phyloP scores from a whole-genome alignment of 2,797 vertebrate species.

The Sebastolobus alascanus region DNA sequence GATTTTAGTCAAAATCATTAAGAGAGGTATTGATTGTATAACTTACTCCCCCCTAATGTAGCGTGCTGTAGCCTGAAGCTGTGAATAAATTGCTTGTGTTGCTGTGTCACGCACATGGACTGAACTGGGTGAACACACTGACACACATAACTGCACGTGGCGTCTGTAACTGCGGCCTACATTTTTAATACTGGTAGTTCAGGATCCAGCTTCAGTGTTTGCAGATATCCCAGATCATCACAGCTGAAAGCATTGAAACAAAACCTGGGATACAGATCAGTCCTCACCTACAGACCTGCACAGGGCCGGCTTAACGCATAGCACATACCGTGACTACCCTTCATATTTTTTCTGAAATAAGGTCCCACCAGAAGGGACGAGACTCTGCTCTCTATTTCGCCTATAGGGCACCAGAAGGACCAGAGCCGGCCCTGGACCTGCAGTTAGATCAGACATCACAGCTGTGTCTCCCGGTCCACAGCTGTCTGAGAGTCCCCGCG shows the following conservation, averaged over 20 bases:
- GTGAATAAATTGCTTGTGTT: constrained; percentile 43
- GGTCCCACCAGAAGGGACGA: too few species aligned
- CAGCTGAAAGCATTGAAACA: too few species aligned
- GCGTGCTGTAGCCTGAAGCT: constrained; percentile 48
- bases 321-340: too few species aligned
- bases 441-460: background rate
- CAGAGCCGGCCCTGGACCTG: background rate
- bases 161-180: background rate
- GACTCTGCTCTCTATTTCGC: too few species aligned
- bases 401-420: too few species aligned
- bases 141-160: constrained; percentile 46
- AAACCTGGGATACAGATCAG: background rate
- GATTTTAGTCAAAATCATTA: background rate
- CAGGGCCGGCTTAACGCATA: too few species aligned
- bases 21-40: constrained; percentile 36
- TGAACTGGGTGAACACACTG: constrained; percentile 54
- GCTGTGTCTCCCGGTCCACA: background rate
- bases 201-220: background rate
- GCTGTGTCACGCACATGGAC: constrained; percentile 46
- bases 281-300: background rate
- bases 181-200: background rate
- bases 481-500: background rate
- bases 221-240: background rate
- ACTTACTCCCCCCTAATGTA: constrained; percentile 33
- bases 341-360: too few species aligned